phyloP scores from a whole-genome alignment of 2,888 invertebrate genomes.

The Macrophya alboannulata region DNA sequence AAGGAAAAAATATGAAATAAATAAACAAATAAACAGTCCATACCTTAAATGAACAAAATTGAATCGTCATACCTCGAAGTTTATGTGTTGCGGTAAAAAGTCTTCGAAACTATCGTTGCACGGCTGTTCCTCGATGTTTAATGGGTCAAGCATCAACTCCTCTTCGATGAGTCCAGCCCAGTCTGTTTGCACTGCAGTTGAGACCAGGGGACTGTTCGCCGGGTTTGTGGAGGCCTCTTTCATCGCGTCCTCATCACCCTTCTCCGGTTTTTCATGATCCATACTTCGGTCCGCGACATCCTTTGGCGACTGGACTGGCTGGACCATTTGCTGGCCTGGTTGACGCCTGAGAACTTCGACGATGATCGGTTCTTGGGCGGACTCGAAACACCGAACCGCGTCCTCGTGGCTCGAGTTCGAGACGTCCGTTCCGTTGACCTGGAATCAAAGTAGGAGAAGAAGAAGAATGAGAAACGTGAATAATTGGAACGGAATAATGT shows the following conservation, averaged over 20 bases:
- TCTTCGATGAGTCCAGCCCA: conserved; percentile 78
- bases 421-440: conserved; percentile 85
- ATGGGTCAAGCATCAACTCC: conserved; percentile 71
- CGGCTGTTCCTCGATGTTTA: conserved; percentile 72
- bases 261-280: conserved; percentile 66
- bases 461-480: not conserved
- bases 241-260: conserved; percentile 60
- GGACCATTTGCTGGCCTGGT: conserved; percentile 67
- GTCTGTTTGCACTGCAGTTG: conserved; percentile 82
- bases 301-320: conserved; percentile 52
- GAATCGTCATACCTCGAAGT: conserved; percentile 81
- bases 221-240: conserved; percentile 54
- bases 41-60: not conserved
- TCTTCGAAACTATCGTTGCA: conserved; percentile 81
- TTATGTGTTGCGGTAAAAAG: conserved; percentile 82
- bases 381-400: conserved; percentile 83
- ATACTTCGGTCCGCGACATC: not conserved
- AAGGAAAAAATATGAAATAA: not conserved
- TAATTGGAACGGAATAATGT: not conserved
- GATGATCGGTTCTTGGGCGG: conserved; percentile 83
- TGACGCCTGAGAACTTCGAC: conserved; percentile 83
- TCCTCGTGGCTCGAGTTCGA: conserved; percentile 84
- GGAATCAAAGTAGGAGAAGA: conserved; percentile 63
- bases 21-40: not conserved
- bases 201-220: conserved; percentile 71